Base-by-base conservation (phyloP, 2,113 vertebrate genomes). In the Rhadina sibilatrix region DNA sequence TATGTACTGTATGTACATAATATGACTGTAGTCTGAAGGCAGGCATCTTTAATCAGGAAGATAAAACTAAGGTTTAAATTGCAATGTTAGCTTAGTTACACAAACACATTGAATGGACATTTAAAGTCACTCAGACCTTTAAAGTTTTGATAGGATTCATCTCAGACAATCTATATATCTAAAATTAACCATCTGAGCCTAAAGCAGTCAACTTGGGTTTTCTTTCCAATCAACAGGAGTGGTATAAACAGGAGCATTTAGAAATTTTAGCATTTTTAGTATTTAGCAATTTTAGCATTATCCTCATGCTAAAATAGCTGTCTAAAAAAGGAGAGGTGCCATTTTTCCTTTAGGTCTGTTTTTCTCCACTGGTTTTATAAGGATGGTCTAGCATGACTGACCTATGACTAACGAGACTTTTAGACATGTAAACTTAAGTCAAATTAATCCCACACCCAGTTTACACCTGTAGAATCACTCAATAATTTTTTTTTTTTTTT, bases 31-130 rank as follows among this genome's bases (percentile, higher is more conserved):
- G 2, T 69, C 27, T 2, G 5, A 78, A 53, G 5, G 25, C 9
- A 84, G 22, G 8, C 0, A 4, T 24, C 15, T 90, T 70, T 86
- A 83, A 38, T 33, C 5, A 42, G 33, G 20, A 91, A 71, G 18
- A 42, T 30, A 76, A 83, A 90, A 50, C 20, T 70, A 54, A 54
- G 30, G 23, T 15, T 90, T 21, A 63, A 28, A 46, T 38, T 38
- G 2, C 18, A 44, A 19, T 16, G 3, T 59, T 33, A 61, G 5
- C 6, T 79, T 3, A 15, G 56, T 33, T 81, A 24, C 6, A 54
- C 1, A 0, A 33, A 18, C 10, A 22, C 0, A 0, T 69, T 77
- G 46, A 46, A 60, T 24, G 9, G 37, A 20, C 33, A 70, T 35
- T 31, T 53, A 38, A 69, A 61, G 24, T 38, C 8, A 31, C 8